Conservation (phyloP, 2,888 invertebrate genomes). For the Lithophane ornitopus region DNA sequence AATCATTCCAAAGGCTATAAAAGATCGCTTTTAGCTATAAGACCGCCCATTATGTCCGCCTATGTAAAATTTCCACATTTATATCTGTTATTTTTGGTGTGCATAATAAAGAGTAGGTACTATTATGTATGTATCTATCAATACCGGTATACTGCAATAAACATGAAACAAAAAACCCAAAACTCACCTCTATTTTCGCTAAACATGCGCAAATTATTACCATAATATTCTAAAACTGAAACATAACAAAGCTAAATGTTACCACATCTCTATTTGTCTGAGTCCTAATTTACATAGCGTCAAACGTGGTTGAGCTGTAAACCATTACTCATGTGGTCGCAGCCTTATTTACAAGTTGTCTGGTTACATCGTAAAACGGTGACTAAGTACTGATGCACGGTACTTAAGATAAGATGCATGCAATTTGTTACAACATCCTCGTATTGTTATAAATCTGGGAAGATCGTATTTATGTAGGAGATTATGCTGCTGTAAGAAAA, state of each 20-base stretch:
- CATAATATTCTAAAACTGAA: conserved; percentile 34
- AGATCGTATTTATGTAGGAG: background rate
- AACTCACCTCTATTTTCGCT: conserved; percentile 26
- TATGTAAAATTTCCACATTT: too few species aligned
- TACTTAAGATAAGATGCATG: conserved; percentile 38
- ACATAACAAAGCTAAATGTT: conserved; percentile 26
- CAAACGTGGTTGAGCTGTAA: conserved; percentile 39
- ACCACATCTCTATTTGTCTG: conserved; percentile 43
- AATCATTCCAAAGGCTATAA: too few species aligned
- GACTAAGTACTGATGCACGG: conserved; percentile 53
- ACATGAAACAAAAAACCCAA: background rate
- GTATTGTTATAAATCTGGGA: conserved; percentile 32
- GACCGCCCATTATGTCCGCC: too few species aligned
- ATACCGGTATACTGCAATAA: background rate
- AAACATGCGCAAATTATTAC: conserved; percentile 24
- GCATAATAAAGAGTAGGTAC: too few species aligned
- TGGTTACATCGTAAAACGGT: conserved; percentile 50
- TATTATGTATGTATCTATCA: too few species aligned
- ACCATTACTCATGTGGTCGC: conserved; percentile 54
- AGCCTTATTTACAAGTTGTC: conserved; percentile 49
- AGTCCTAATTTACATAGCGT: conserved; percentile 52
- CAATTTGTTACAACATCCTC: conserved; percentile 29
- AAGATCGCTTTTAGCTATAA: too few species aligned
- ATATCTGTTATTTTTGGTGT: too few species aligned
- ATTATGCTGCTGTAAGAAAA: background rate